Conservation (phyloP, 2,113 vertebrate genomes). For the Gymnorhina tibicen region DNA sequence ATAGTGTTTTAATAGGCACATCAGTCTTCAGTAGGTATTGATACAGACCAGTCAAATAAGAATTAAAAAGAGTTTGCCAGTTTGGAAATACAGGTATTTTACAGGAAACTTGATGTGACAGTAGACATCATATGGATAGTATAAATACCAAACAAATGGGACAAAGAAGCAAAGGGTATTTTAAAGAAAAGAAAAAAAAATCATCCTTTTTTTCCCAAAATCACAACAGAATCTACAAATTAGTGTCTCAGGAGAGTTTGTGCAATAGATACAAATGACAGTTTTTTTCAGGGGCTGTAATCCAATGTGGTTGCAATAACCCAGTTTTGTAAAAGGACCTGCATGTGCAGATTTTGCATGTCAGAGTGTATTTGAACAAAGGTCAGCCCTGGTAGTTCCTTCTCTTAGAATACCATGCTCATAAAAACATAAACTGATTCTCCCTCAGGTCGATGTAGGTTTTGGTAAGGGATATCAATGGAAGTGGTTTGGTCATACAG, state of each 20-base stretch:
- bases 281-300: not conserved
- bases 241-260: not conserved
- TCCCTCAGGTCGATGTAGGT: not conserved
- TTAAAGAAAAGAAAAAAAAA: not conserved
- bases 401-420: not conserved
- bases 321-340: not conserved
- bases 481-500: not conserved
- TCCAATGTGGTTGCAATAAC: not conserved
- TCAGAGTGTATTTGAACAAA: not conserved
- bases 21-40: not conserved
- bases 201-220: not conserved
- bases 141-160: not conserved
- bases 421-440: not conserved
- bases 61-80: not conserved
- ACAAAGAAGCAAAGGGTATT: not conserved
- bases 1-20: not conserved
- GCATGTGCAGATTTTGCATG: not conserved
- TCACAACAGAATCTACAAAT: not conserved
- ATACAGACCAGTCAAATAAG: not conserved
- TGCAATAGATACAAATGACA: not conserved
- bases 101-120: not conserved
- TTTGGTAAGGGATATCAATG: not conserved
- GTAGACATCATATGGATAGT: not conserved
- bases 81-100: not conserved
- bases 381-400: not conserved